phyloP scores from a whole-genome alignment of 1,140 invertebrate species.

The Glossosoma conforme region DNA sequence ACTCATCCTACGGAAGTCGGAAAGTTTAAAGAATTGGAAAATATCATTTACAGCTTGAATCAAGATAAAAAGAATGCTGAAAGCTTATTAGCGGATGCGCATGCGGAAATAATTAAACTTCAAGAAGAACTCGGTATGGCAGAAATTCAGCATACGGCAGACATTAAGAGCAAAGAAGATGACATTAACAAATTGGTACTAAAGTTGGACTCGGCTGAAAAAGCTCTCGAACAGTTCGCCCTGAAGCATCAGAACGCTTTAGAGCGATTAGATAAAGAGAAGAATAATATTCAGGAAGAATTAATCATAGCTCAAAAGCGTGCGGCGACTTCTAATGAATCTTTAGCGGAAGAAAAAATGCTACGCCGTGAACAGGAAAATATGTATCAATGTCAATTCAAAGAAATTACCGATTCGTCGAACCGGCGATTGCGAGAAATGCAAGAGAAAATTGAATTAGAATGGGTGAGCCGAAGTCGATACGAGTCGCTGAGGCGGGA shows the following conservation, averaged over 20 bases:
- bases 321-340: background rate
- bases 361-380: background rate
- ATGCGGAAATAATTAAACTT: slow-evolving; percentile 6
- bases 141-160: slow-evolving; percentile 1
- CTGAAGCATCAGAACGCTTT: slow-evolving; percentile 3
- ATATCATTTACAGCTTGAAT: slow-evolving; percentile 1
- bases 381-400: background rate
- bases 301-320: slow-evolving; percentile 4
- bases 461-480: slow-evolving; percentile 19
- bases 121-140: slow-evolving; percentile 10
- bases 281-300: slow-evolving; percentile 8
- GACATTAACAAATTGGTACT: slow-evolving; percentile 13
- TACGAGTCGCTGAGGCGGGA: slow-evolving; percentile 34
- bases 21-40: background rate
- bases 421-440: slow-evolving; percentile 10
- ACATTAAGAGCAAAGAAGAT: slow-evolving; percentile 17
- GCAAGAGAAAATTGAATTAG: slow-evolving; percentile 11
- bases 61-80: slow-evolving; percentile 8
- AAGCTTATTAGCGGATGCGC: background rate
- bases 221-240: background rate
- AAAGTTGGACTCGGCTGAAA: slow-evolving; percentile 10
- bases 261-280: slow-evolving; percentile 11
- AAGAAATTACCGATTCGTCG: slow-evolving; percentile 1
- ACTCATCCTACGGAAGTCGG: background rate
- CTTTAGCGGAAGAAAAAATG: slow-evolving; percentile 11